Evolutionary conservation across 2,888 invertebrate species (phyloP), one percentile per base, ranked within the genome.

Genomic region (Thelaira solivaga): DNA sequence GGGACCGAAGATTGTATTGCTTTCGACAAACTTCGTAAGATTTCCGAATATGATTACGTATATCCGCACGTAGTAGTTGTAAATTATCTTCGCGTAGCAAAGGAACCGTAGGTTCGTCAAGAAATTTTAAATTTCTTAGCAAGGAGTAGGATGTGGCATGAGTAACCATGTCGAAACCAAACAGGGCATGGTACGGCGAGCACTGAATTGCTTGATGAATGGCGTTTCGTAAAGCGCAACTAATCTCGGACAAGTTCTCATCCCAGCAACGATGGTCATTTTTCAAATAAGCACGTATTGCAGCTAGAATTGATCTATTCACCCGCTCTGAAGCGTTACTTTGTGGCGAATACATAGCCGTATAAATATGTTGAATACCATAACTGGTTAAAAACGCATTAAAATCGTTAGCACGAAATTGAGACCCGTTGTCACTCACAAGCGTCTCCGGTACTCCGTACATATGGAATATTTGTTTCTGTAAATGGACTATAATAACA

Each of bases 381-480:
- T 5, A 8, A 29, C 29, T 29, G 29, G 29, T 29, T 8, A 29
- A 8, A 7, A 82, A 71, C 4, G 49, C 16, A 10, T 81, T 71
- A 29, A 80, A 81, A 31, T 72, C 34, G 10, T 68, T 76, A 1
- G 76, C 49, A 7, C 65, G 53, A 74, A 82, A 84, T 61, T 83
- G 83, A 2, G 69, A 39, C 1, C 83, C 83, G 69, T 84, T 85
- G 29, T 85, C 83, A 16, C 73, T 69, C 3, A 83, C 81, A 16
- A 82, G 43, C 2, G 31, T 82, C 7, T 47, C n/a, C 0, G 47
- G 24, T 0, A 26, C 26, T 7, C 82, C 84, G 77, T 83, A 84
- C 10, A 80, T 11, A 22, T 53, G 45, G 13, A 72, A 72, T 5
- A 72, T 64, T 18, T 62, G 20, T 31, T 55, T 55, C 20, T 45